Conservation (phyloP, 2,888 invertebrate genomes). For the Ommatoiulus sabulosus region DNA sequence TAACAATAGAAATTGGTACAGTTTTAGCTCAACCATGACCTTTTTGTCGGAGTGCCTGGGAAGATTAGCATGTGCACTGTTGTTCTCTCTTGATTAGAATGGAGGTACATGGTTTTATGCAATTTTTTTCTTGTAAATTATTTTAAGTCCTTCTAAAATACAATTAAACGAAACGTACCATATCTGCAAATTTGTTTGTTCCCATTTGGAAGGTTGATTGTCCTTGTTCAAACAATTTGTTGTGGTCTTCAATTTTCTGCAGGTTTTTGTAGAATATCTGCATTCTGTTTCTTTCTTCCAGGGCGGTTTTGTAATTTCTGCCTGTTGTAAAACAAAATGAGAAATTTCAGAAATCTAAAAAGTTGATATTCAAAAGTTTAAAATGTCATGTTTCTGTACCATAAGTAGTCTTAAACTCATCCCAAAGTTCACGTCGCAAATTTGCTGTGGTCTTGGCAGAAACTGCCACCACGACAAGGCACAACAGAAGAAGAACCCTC, state of each 20-base stretch:
- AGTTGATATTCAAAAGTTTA: too few species aligned
- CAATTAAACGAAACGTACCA: too few species aligned
- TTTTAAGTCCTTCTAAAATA: too few species aligned
- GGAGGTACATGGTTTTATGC: too few species aligned
- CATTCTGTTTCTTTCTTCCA: not conserved
- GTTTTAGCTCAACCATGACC: too few species aligned
- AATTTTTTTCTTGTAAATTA: too few species aligned
- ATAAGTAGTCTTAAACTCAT: not conserved
- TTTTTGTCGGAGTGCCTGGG: too few species aligned
- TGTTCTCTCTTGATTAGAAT: too few species aligned
- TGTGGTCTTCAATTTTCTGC: not conserved
- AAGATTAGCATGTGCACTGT: too few species aligned
- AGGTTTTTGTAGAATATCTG: not conserved
- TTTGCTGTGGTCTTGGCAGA: not conserved
- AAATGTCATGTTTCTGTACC: not conserved
- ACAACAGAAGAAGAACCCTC: not conserved
- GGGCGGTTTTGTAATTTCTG: not conserved
- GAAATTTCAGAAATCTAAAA: too few species aligned
- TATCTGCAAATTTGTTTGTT: conserved; percentile 45
- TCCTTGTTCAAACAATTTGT: not conserved
- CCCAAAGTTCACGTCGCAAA: not conserved
- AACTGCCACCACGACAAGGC: not conserved
- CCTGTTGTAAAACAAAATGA: not conserved
- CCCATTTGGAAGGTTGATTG: not conserved
- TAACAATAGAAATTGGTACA: too few species aligned